Conservation (phyloP, 2,797 vertebrate genomes). For the Diglossa cyanea region DNA sequence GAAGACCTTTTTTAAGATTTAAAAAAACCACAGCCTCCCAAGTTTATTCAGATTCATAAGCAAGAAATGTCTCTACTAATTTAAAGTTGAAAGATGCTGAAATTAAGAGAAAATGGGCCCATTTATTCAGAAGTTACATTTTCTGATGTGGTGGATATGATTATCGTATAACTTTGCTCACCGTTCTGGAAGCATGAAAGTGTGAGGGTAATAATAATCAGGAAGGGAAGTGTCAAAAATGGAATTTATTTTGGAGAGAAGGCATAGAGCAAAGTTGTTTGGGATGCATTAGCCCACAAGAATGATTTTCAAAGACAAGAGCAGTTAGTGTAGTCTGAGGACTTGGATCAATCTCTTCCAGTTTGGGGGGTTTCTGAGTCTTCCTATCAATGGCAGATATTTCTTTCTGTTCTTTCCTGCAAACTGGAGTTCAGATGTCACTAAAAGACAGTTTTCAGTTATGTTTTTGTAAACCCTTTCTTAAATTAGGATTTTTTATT, state of each 20-base stretch:
- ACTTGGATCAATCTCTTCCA: background rate
- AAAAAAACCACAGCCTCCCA: background rate
- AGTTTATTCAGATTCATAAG: background rate
- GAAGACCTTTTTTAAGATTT: background rate
- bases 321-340: background rate
- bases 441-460: background rate
- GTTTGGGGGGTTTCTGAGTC: background rate
- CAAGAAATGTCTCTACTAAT: background rate
- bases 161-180: background rate
- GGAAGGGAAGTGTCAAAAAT: background rate
- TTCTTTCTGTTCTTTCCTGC: background rate
- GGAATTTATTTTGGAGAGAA: background rate
- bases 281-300: background rate
- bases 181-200: background rate
- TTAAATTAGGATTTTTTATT: background rate
- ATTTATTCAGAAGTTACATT: background rate
- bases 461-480: background rate
- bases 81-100: background rate
- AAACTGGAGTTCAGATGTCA: background rate
- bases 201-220: background rate
- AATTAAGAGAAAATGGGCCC: background rate
- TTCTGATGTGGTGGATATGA: background rate
- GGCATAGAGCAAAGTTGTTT: background rate
- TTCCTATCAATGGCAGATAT: background rate
- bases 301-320: background rate